phyloP scores from a whole-genome alignment of 1,140 invertebrate species.

The Artemia franciscana region DNA sequence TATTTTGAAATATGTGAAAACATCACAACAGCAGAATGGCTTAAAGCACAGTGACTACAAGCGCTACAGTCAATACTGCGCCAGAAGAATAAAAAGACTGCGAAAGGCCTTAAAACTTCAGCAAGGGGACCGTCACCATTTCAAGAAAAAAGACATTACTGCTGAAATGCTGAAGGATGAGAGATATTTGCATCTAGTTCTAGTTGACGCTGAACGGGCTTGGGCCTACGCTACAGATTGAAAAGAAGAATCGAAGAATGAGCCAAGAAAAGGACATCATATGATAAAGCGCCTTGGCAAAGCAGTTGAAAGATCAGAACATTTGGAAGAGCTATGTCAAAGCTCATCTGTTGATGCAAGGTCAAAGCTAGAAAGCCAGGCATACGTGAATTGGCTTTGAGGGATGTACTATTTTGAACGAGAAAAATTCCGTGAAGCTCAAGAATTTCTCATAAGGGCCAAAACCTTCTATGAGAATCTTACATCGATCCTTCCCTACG shows the following conservation, averaged over 20 bases:
- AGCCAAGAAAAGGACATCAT: slow-evolving; percentile 81
- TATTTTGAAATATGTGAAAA: slow-evolving; percentile 82
- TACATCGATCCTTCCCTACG: slow-evolving; percentile 48
- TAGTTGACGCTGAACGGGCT: slow-evolving; percentile 68
- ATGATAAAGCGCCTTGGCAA: slow-evolving; percentile 61
- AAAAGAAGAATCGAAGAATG: slow-evolving; percentile 78
- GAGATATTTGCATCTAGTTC: slow-evolving; percentile 48
- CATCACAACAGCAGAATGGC: slow-evolving; percentile 92
- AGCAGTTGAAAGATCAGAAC: slow-evolving; percentile 63
- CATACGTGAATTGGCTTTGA: slow-evolving; percentile 76
- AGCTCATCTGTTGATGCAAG: slow-evolving; percentile 23
- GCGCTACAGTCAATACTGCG: slow-evolving; percentile 81
- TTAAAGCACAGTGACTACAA: slow-evolving; percentile 91
- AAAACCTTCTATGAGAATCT: slow-evolving; percentile 75
- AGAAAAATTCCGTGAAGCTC: slow-evolving; percentile 62
- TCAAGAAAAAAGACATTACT: slow-evolving; percentile 62
- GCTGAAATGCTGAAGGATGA: slow-evolving; percentile 55
- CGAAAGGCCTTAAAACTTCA: slow-evolving; percentile 78
- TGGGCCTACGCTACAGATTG: slow-evolving; percentile 97
- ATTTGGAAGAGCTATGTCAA: slow-evolving; percentile 54
- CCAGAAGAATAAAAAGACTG: slow-evolving; percentile 58
- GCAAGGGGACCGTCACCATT: slow-evolving; percentile 72
- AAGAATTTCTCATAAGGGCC: slow-evolving; percentile 65
- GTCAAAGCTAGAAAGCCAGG: slow-evolving; percentile 82
- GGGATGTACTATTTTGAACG: slow-evolving; percentile 72